Base-by-base conservation (phyloP, 2,113 vertebrate genomes). In the Clarias macrocephalus region DNA sequence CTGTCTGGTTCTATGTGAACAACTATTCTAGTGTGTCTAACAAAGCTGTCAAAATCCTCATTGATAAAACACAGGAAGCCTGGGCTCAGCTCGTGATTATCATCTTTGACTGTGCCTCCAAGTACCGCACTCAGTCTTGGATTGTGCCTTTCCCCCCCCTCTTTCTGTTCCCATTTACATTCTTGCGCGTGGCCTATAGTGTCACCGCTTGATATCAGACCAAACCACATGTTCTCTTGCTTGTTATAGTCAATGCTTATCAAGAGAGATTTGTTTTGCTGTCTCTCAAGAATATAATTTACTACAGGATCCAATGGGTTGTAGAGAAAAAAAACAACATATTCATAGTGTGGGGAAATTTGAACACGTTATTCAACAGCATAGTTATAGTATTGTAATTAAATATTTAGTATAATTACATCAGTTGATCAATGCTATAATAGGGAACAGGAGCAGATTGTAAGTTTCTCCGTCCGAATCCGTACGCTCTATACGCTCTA, bases 21-120 rank as follows among this genome's bases (percentile, higher is more conserved):
- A 18, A 3, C 63, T 86, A 77, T 91, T 87, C 63, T 62, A 85
- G 80, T 18, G 23, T 73, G 77, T 88, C 76, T 88, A 88, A 89
- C 87, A 92, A 92, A 87, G n/a, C 81, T 89, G 87, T 89, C 90
- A 91, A 82, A 93, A 83, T 88, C 80, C 81, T 73, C n/a, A 42
- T 84, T 21, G 60, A 90, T 89, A 59, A 89, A 91, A 88, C 37
- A 21, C 80, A 83, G 75, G 56, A 86, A 83, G 75, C 65, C 82
- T 83, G 75, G 65, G 66, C 30, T 76, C 37, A 73, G 37, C 80
- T 88, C 57, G 82, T 80, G 52, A 77, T 92, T 83, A 56, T 88
- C 81, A 82, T 88, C 80, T 16, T 72, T 28, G 85, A 76, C 63
- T 54, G 88, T 48, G 88, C 68, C 88, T 48, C 56, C 82, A 66